Conservation (phyloP, 2,888 invertebrate genomes). For the Galeruca laticollis region DNA sequence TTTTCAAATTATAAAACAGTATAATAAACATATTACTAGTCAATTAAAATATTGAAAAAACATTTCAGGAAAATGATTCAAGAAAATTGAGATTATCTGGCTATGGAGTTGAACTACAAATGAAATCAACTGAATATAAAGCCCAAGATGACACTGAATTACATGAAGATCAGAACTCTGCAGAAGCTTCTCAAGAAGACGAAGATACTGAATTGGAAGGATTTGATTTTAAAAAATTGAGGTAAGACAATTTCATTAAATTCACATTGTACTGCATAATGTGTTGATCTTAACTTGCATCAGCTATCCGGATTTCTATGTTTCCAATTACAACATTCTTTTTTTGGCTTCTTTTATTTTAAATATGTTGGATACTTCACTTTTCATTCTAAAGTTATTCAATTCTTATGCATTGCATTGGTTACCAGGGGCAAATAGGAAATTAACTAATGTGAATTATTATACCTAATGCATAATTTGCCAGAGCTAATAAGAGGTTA, state of each 20-base stretch:
- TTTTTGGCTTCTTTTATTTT: no score
- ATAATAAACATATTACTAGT: background rate
- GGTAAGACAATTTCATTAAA: conserved; percentile 68
- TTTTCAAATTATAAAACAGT: no score
- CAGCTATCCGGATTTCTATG: no score
- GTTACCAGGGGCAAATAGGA: no score
- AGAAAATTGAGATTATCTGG: conserved; percentile 87
- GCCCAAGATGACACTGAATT: conserved; percentile 91
- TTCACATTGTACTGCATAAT: conserved; percentile 14
- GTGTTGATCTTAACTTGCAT: background rate
- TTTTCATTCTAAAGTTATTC: no score
- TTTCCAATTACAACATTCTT: no score
- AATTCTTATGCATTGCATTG: no score
- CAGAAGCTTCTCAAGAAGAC: conserved; percentile 63
- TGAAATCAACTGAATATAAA: conserved; percentile 99
- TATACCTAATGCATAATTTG: no score
- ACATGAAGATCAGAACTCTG: conserved; percentile 58
- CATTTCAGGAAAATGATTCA: conserved; percentile 47
- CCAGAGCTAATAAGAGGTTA: no score
- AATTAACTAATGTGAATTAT: no score
- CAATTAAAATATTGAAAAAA: no score
- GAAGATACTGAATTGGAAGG: conserved; percentile 81
- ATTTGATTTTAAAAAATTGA: conserved; percentile 90
- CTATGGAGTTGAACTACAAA: conserved; percentile 97
- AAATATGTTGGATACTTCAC: no score